phyloP scores from a whole-genome alignment of 2,797 vertebrate genomes.

The Taeniopygia guttata region DNA sequence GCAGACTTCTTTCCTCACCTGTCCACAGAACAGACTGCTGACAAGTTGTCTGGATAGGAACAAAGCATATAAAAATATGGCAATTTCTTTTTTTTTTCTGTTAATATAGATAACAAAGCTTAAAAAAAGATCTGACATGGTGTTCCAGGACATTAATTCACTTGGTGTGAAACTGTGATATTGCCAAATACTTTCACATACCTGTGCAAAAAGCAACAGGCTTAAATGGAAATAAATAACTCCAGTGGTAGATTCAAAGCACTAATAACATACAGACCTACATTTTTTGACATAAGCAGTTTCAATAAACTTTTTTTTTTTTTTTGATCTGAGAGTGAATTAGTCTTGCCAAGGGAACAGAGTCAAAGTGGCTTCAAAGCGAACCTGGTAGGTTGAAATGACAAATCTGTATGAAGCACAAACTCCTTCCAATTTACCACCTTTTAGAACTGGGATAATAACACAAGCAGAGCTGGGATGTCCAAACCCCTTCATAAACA shows the following conservation, averaged over 20 bases:
- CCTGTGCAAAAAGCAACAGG: background rate
- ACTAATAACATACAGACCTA: background rate
- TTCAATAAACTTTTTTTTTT: background rate
- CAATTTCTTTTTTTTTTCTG: fast-evolving
- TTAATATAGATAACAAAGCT: background rate
- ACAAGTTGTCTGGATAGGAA: background rate
- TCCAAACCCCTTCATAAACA: background rate
- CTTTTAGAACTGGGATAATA: background rate
- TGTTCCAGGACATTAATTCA: background rate
- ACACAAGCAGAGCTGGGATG: background rate
- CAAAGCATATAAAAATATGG: background rate
- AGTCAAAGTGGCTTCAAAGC: background rate
- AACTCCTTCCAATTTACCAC: background rate
- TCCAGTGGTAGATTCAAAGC: background rate
- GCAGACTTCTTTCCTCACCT: background rate
- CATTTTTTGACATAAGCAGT: background rate
- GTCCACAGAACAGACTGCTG: background rate
- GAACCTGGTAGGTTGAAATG: background rate
- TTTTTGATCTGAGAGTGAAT: background rate
- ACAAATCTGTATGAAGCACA: background rate
- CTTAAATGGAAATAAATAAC: background rate
- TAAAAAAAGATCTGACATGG: background rate
- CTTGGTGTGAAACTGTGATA: background rate
- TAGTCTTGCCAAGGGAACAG: background rate
- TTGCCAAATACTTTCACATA: background rate